Evolutionary conservation across 1,140 invertebrate species (phyloP).

Genomic region (Limonius californicus): DNA sequence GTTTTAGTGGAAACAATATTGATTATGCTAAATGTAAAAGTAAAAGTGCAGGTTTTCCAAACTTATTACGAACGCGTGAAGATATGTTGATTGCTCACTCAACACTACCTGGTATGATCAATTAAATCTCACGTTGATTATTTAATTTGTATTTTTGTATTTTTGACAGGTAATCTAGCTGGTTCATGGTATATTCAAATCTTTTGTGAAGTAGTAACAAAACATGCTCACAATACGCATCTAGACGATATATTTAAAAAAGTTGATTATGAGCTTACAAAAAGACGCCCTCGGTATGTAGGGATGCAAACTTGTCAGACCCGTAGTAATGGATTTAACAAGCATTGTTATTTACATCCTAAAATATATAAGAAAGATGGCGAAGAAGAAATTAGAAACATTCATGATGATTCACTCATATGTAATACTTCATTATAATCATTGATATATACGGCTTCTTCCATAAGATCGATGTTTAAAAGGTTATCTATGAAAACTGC

Average conservation of each 20-base stretch:
- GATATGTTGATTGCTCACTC: conserved; percentile 67
- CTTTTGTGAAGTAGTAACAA: conserved; percentile 67
- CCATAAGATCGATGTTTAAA: no score
- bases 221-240: conserved; percentile 58
- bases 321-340: conserved; percentile 54
- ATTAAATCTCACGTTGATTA: not conserved
- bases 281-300: conserved; percentile 33
- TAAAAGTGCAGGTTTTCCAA: no score
- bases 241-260: conserved; percentile 61
- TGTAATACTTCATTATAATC: no score
- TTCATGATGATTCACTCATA: no score
- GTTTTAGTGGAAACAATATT: no score
- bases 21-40: no score
- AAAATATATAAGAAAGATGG: conserved; percentile 45
- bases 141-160: conserved; percentile 17
- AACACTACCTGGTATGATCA: conserved; percentile 56
- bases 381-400: not conserved
- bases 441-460: no score
- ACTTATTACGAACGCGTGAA: conserved; percentile 50
- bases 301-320: conserved; percentile 52
- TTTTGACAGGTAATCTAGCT: conserved; percentile 33
- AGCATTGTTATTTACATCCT: conserved; percentile 57
- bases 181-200: conserved; percentile 70
- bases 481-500: no score
- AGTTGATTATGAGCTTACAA: conserved; percentile 50